A percentile compares a stretch with the other conserved stretches of the same genome.
Conservation (phyloP, 2,888 invertebrate species). For the Philonicus albiceps region DNA sequence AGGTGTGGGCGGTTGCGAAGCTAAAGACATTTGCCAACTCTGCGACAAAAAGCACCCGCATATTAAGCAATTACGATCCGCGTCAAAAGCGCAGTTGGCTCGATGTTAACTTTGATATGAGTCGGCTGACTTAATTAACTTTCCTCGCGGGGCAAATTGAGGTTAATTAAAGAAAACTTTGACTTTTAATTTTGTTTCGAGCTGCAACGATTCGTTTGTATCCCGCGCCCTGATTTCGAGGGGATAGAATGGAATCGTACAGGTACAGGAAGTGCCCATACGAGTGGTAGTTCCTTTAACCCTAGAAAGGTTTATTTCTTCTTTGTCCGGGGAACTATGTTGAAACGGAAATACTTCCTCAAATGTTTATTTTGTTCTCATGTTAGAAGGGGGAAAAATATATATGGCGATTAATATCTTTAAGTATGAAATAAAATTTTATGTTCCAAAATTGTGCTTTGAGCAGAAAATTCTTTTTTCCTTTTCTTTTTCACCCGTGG, state of each 20-base stretch:
- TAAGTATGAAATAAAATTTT: not conserved
- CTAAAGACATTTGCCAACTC: not conserved
- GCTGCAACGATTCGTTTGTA: not conserved
- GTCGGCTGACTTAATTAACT: not conserved
- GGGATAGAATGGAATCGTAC: not conserved
- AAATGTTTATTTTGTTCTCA: not conserved
- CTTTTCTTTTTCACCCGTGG: no score
- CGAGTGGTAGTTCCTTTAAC: not conserved
- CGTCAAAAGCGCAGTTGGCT: not conserved
- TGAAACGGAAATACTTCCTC: not conserved
- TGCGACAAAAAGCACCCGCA: not conserved
- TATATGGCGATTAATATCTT: not conserved
- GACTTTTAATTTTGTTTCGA: not conserved
- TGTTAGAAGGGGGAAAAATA: not conserved
- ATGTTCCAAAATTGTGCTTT: no score
- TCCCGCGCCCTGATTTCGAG: not conserved
- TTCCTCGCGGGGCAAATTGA: not conserved
- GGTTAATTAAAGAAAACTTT: constrained; percentile 5
- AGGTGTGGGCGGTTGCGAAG: not conserved
- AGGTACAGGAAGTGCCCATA: not conserved
- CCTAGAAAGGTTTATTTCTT: not conserved
- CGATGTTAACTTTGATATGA: constrained; percentile 1
- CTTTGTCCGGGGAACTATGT: not conserved
- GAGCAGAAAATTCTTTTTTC: no score
- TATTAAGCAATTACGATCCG: not conserved